Evolutionary conservation across 2,888 invertebrate genomes (phyloP), one percentile per base, ranked within the genome.

Genomic region (Augiades crinisus): DNA sequence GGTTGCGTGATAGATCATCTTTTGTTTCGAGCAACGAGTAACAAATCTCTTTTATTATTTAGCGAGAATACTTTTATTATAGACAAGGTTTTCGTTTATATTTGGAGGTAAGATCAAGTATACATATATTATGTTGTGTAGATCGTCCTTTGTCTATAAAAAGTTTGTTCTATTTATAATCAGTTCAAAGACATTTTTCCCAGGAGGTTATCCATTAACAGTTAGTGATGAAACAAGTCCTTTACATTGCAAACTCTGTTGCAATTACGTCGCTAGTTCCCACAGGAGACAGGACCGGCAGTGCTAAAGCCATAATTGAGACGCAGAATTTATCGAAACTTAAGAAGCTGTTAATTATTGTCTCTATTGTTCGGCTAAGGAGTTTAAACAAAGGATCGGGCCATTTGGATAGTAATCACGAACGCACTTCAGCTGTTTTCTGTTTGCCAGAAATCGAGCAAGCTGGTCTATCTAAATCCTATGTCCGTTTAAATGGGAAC

Each of bases 311-410:
- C 50, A 54, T 55, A 55, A 55, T 56, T 58, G 52, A 53, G 58
- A 58, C 55, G 53, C 54, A 56, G 47, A 54, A 53, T 58, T 60
- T 60, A 60, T 57, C 53, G 57, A 53, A 57, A 59, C 54, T 59
- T 56, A 55, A 57, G 54, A 33, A 59, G 47, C 54, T 46, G 56
- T 55, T 55, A 56, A 59, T 57, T 59, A 57, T 57, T 55, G 47
- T 31, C 49, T 44, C 50, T 49, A 59, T 57, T 57, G 57, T 59
- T 55, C 49, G 2, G 14, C 37, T 45, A 45, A 27, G 27, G 43
- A 16, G 5, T 33, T 47, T 47, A 47, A 37, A 38, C 45, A 46
- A 46, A 36, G 34, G 34, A 14, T 21, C 30, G 38, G 16, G 21
- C 12, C 22, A 38, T 33, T 40, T n/a, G 27, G 30, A 27, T 7